phyloP scores from a whole-genome alignment of 2,888 invertebrate species.

The Drosophila pegasa region DNA sequence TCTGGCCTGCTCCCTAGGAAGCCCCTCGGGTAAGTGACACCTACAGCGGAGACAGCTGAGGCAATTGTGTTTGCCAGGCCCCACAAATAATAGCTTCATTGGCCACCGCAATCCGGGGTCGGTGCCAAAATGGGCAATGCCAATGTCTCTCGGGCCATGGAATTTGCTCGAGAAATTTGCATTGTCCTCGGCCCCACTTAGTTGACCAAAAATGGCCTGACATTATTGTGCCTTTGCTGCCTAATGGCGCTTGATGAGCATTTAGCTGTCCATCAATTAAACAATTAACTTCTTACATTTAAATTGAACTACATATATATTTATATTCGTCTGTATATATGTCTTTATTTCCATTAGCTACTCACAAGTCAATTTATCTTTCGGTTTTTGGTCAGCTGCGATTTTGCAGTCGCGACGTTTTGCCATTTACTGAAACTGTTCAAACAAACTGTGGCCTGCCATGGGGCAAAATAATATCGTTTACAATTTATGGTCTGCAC shows the following conservation, averaged over 20 bases:
- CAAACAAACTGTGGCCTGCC: slow-evolving; percentile 29
- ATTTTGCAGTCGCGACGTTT: slow-evolving; percentile 65
- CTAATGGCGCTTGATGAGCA: slow-evolving; percentile 49
- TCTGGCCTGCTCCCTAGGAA: slow-evolving; percentile 5
- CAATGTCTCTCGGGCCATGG: slow-evolving; percentile 62
- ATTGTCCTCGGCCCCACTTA: slow-evolving; percentile 60
- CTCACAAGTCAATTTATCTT: slow-evolving; percentile 41
- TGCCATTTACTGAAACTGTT: slow-evolving; percentile 64
- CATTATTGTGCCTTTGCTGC: slow-evolving; percentile 65
- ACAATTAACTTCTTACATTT: slow-evolving; percentile 54
- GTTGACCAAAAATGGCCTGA: slow-evolving; percentile 73
- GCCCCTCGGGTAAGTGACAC: slow-evolving; percentile 73
- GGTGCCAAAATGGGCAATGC: slow-evolving; percentile 63
- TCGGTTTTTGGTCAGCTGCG: slow-evolving; percentile 29
- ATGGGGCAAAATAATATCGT: slow-evolving; percentile 32
- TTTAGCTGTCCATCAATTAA: slow-evolving; percentile 74
- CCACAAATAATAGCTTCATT: slow-evolving; percentile 81
- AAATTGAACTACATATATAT: slow-evolving; percentile 38
- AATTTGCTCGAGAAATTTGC: slow-evolving; percentile 77
- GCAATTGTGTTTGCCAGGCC: slow-evolving; percentile 58
- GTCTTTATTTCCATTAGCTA: slow-evolving; percentile 25
- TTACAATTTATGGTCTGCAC: slow-evolving; percentile 61
- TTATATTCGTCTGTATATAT: slow-evolving; percentile 25
- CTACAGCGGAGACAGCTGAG: slow-evolving; percentile 48
- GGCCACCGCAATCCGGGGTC: slow-evolving; percentile 46